Conservation (phyloP, 2,888 invertebrate genomes). For the Hyposoter dolosus region DNA sequence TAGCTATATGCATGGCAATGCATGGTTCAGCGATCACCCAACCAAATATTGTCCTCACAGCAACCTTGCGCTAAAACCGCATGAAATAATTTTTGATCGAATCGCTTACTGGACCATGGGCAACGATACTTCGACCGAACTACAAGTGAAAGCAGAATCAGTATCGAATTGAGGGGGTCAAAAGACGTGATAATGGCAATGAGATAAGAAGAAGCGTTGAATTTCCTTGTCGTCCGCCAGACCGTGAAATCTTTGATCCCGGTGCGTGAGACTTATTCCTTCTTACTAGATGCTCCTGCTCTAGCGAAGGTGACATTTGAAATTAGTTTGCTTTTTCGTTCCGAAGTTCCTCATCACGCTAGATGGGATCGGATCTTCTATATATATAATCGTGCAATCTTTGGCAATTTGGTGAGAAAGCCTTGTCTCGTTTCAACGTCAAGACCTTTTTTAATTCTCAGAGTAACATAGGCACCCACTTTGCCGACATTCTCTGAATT, state of each 20-base stretch:
- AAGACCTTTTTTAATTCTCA: constrained; percentile 37
- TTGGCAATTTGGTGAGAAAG: constrained; percentile 38
- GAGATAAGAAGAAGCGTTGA: background rate
- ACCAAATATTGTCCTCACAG: too few relatives aligned
- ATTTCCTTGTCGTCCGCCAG: constrained; percentile 45
- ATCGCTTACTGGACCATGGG: constrained; percentile 46
- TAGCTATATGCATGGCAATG: too few relatives aligned
- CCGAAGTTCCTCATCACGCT: constrained; percentile 35
- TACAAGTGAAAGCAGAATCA: constrained; percentile 31
- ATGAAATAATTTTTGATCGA: constrained; percentile 23
- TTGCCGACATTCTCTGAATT: constrained; percentile 2
- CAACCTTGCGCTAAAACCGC: too few relatives aligned
- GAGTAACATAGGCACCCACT: constrained; percentile 10
- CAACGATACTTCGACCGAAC: background rate
- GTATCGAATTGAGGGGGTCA: constrained; percentile 26
- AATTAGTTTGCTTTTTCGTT: constrained; percentile 65
- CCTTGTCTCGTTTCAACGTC: constrained; percentile 53
- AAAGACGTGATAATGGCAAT: constrained; percentile 13
- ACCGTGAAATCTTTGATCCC: constrained; percentile 66
- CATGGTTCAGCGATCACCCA: too few relatives aligned
- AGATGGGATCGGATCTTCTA: constrained; percentile 2
- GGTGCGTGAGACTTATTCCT: constrained; percentile 51
- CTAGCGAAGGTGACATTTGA: constrained; percentile 63
- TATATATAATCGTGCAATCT: constrained; percentile 27
- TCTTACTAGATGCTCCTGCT: constrained; percentile 14